These are phyloP conservation scores for Drosophila bipectinata DNA, from an alignment of 1,140 invertebrate species.

Conservation along the genomic window DNA sequence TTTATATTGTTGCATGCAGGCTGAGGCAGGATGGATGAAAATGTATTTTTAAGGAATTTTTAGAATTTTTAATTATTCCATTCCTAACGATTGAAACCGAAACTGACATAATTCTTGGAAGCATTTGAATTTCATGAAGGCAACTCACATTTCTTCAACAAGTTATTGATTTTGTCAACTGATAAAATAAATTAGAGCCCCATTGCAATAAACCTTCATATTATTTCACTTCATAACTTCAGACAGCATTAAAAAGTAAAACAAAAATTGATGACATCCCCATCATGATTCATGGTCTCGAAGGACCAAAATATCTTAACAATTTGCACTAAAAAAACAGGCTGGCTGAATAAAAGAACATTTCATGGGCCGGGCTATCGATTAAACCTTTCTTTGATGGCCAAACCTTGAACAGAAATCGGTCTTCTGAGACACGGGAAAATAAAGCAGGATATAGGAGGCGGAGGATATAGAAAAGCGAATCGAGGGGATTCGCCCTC, in stretches of 20 bases:
- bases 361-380: slow-evolving; percentile 59
- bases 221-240: slow-evolving; percentile 18
- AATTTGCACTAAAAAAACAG: slow-evolving; percentile 66
- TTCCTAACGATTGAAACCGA: slow-evolving; percentile 13
- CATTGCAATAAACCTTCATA: slow-evolving; percentile 15
- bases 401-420: slow-evolving; percentile 40
- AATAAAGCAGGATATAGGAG: not conserved
- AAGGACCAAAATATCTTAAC: slow-evolving; percentile 54
- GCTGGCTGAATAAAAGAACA: slow-evolving; percentile 19
- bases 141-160: not conserved
- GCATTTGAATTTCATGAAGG: not conserved
- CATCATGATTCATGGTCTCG: slow-evolving; percentile 46
- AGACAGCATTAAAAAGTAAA: slow-evolving; percentile 33
- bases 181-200: not conserved
- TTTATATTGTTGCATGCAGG: slow-evolving; percentile 75
- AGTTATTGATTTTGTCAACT: not conserved
- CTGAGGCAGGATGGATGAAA: not conserved
- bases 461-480: not conserved
- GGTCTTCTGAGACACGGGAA: not conserved
- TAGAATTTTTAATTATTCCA: slow-evolving; percentile 31
- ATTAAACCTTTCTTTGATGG: slow-evolving; percentile 81
- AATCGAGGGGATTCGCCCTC: slow-evolving; percentile 2
- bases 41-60: slow-evolving; percentile 25
- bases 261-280: slow-evolving; percentile 67
- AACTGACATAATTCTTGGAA: not conserved